Evolutionary conservation across 2,113 vertebrate species (phyloP).

Genomic region (Cnemophilus loriae): DNA sequence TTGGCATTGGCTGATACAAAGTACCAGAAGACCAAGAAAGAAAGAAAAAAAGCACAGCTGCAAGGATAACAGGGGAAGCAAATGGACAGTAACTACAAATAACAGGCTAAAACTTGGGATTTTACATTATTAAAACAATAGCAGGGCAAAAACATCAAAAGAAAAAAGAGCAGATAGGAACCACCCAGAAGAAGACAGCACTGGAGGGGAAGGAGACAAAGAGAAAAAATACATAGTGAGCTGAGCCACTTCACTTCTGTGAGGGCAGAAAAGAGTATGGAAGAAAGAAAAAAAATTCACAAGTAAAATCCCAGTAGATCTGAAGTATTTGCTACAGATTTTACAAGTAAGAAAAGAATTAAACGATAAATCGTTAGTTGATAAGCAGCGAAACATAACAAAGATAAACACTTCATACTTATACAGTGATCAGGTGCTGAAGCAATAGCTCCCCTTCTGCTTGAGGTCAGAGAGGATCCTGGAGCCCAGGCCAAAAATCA

Average conservation of each 20-base stretch:
- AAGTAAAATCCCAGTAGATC: neutral
- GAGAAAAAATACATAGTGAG: neutral
- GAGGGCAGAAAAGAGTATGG: neutral
- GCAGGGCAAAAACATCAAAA: conserved; percentile 1
- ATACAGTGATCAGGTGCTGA: neutral
- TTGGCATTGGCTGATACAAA: neutral
- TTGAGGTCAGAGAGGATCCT: neutral
- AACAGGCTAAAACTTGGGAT: neutral
- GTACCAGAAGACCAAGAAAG: neutral
- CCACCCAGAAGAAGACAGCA: neutral
- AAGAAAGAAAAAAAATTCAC: neutral
- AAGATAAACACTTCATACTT: neutral
- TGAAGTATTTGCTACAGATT: neutral
- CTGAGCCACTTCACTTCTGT: neutral
- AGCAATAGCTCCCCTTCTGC: neutral
- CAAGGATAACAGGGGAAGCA: neutral
- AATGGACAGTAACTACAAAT: neutral
- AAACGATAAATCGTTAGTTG: neutral
- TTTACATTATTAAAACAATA: conserved; percentile 39
- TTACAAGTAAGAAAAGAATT: neutral
- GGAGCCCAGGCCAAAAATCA: neutral
- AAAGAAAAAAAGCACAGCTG: neutral
- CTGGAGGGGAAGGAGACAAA: conserved; percentile 2
- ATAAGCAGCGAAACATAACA: neutral
- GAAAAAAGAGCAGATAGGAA: neutral